Evolutionary conservation across 2,113 vertebrate species (phyloP), one percentile per base, ranked within the genome.

Genomic region (Macrotis lagotis): DNA sequence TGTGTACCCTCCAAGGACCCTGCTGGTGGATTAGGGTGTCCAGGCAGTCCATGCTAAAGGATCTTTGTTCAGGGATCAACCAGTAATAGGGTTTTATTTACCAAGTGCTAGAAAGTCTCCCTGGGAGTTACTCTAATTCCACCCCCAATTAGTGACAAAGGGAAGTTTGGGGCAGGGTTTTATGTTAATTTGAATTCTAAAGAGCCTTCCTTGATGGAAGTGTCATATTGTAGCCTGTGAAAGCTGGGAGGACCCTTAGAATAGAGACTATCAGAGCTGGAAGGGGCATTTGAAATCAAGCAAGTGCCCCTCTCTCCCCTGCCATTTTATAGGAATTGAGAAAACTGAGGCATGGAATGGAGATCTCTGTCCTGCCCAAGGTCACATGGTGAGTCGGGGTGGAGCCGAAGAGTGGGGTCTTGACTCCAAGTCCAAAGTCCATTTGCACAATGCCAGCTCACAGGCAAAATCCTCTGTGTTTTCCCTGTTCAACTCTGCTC

Each of bases 61-160:
- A 94, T 96, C 98, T 98, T 98, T 98, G 97, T 96, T 97, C 96
- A 93, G 90, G 94, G 97, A 97, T 98, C 97, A 98, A 92, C 59
- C 47, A 25, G 66, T 96, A 97, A 98, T 96, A 96, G 55, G 93
- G 96, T 95, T 98, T 97, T 96, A 97, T 97, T 95, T 97, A 94
- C 91, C 96, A 92, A 89, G 90, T 97, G 94, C 22, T 48, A 93
- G 51, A 12, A 95, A 25, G 96, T 96, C 53, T 96, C 97, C 97
- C 94, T 1, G 25, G 97, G 96, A 96, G 98, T 97, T 97, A 12
- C 97, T 97, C 95, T 91, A 97, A 96, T 98, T 97, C 97, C 92
- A 96, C 93, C 50, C 19, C 95, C 92, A 96, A 96, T 96, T 91
- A 95, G 89, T 93, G 53, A 83, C 55, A 90, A 93, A n/a, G 88